Percentiles rank a stretch among this genome's conserved stretches.
phyloP scores from a whole-genome alignment of 2,797 vertebrate genomes.

The Danio choprae region DNA sequence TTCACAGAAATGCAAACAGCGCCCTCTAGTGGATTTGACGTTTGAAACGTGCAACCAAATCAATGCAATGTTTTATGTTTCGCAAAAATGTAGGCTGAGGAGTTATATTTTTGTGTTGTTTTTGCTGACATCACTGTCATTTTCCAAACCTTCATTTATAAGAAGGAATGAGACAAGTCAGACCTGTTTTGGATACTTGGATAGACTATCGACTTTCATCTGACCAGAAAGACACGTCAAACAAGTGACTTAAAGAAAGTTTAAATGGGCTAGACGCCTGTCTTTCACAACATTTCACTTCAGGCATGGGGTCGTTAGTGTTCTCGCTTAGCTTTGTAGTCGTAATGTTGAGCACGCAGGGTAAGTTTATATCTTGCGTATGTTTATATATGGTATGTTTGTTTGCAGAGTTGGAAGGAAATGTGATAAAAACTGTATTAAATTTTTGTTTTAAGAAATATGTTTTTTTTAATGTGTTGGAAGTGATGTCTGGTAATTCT shows the following conservation, averaged over 20 bases:
- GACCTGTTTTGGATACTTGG: background rate
- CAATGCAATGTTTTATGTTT: too few species aligned
- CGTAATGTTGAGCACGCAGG: background rate
- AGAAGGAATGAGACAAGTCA: background rate
- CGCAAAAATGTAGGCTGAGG: too few species aligned
- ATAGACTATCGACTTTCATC: too few species aligned
- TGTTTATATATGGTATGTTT: background rate
- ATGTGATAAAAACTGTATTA: background rate
- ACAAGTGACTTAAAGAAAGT: background rate
- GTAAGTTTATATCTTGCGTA: slow-evolving; percentile 1
- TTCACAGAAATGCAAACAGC: too few species aligned
- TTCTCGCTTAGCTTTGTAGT: background rate
- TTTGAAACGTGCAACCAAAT: too few species aligned
- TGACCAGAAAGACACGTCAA: background rate
- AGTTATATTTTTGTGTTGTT: too few species aligned
- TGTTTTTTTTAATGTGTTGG: too few species aligned
- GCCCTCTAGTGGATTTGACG: too few species aligned
- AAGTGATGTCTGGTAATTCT: background rate
- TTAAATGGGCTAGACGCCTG: background rate
- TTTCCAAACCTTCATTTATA: background rate
- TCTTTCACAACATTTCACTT: background rate
- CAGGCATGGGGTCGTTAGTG: slow-evolving; percentile 3
- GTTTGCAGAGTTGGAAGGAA: background rate
- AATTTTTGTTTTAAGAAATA: too few species aligned
- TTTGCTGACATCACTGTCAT: background rate